Evolutionary conservation across 1,140 invertebrate species (phyloP).

Genomic region (Cherax destructor): DNA sequence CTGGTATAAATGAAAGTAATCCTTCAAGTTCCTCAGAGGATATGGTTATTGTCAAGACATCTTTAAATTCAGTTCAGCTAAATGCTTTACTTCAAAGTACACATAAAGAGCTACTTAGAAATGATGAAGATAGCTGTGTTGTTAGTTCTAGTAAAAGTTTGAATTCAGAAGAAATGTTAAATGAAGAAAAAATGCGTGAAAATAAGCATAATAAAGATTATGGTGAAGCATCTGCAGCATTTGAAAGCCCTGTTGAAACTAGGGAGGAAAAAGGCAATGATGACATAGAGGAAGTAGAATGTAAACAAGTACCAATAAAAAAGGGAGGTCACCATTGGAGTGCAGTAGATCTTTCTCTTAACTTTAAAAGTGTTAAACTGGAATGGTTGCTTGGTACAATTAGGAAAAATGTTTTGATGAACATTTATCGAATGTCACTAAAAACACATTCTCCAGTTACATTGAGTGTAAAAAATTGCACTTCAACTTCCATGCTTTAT

Average conservation of each 20-base stretch:
- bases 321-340: constrained; percentile 59
- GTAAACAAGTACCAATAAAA: constrained; percentile 29
- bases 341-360: constrained; percentile 60
- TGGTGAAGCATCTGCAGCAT: not conserved
- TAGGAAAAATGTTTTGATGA: constrained; percentile 61
- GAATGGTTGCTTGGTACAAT: constrained; percentile 63
- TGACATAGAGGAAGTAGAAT: constrained; percentile 10
- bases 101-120: constrained; percentile 26
- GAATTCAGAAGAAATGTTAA: not conserved
- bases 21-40: constrained; percentile 4
- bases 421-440: constrained; percentile 51
- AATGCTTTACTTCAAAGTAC: constrained; percentile 41
- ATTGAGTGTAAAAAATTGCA: constrained; percentile 58
- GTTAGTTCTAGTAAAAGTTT: not conserved
- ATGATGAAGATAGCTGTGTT: not conserved
- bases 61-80: not conserved
- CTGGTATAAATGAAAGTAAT: too few relatives aligned
- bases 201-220: not conserved
- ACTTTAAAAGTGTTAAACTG: constrained; percentile 59
- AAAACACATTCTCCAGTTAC: constrained; percentile 57
- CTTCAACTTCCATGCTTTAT: constrained; percentile 54
- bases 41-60: constrained; percentile 13
- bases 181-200: not conserved
- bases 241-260: not conserved
- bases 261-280: not conserved